Base-by-base conservation (phyloP, 2,113 vertebrate genomes). In the Microcebus murinus region DNA sequence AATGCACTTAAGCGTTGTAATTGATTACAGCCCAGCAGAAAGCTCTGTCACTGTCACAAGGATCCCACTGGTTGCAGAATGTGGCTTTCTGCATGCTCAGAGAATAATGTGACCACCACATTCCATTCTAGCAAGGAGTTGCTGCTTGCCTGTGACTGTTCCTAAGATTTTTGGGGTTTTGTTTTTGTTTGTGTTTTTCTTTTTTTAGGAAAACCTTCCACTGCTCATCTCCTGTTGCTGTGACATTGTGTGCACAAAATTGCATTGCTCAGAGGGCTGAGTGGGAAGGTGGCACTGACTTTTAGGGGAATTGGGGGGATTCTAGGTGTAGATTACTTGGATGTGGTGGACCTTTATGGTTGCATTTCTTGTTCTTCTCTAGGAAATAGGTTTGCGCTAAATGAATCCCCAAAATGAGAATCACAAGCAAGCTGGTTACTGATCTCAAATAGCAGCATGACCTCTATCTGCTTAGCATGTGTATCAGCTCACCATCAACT, bases 1-100 rank as follows among this genome's bases (percentile, higher is more conserved):
- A 59, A 96, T 94, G 81, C 90, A 94, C 77, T 97, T 98, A 98
- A 98, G 39, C 84, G 34, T 55, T 48, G 36, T 87, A 96, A 97
- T 87, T 97, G 92, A 96, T 97, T 73, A 20, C 52, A 96, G 29
- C 48, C 87, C 92, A 73, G 31, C 94, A 48, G 92, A 97, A 91
- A 91, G 36, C 92, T 96, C 91, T 50, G 5, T 96, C 94, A 90
- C 87, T 71, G 91, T 98, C 97, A 87, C 50, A 8, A 3, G 45
- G 27, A 71, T 67, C 55, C 82, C 95, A 63, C 76, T 13, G 36
- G 90, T 95, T 90, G 82, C 65, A 90, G 27, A 79, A 88, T 2
- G 8, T 57, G 68, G 90, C 74, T 93, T 96, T 79, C 76, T 83
- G 39, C 94, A 50, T 97, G 93, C 91, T 70, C 84, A 71, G 45